Base-by-base conservation (phyloP, 2,888 invertebrate genomes). In the Apoda limacodes region DNA sequence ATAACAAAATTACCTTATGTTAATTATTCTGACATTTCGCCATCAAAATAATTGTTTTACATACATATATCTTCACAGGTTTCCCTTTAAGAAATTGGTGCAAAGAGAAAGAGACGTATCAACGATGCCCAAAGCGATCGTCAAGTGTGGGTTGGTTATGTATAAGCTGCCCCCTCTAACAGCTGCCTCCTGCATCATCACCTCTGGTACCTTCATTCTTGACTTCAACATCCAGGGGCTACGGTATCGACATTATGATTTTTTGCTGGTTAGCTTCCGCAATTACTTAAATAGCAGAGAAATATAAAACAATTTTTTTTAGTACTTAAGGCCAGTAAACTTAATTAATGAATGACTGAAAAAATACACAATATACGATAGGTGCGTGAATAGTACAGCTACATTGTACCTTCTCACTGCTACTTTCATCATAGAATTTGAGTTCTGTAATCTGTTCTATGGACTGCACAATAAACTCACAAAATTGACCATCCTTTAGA, bases 191-290 rank as follows among this genome's bases (percentile, higher is more conserved):
- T 78, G 80, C 49, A 67, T 78, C 50, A 69, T 80, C 45, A 66
- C 75, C 0, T 78, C 80, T 0, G 80, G 78, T 0, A 72, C 76
- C 19, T 78, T 80, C 45, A 69, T 78, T 26, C 49, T 80, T 4
- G 80, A 80, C 55, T 80, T 80, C 42, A 80, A 80, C 26, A 64
- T 80, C 7, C 78, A 80, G 40, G 80, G 80, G 5, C 54, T 80
- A n/a, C 48, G 78, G 39, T 71, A 58, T 39, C 46, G 80, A 6
- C 80, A 80, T 33, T 55, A 58, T 30, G 80, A 80, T 37, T 76
- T 66, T 41, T 44, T 76, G 35, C 40, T 80, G 57, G 80, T 78
- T 45, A 45, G 55, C 15, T n/a, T 19, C 7, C 13, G 2, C 17
- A 17, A 17, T 17, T 17, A 17, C 17, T 6, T n/a, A n/a, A n/a